Evolutionary conservation across 2,888 invertebrate species (phyloP), one percentile per base, ranked within the genome.

Genomic region (Aphodius granarius): DNA sequence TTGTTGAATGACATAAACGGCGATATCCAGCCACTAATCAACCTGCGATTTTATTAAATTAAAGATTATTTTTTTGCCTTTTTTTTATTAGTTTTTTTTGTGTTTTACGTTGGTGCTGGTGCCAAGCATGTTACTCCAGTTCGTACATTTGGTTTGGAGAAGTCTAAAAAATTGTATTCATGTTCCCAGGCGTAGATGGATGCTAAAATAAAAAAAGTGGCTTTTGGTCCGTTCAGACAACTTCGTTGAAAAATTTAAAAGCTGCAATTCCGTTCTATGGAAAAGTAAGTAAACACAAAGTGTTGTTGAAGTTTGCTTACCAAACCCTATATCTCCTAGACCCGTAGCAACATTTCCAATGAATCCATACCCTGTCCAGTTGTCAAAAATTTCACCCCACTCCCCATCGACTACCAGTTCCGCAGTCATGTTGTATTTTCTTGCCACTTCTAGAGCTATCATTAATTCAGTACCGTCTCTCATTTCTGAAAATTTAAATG

Each of bases 121-220:
- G 91, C 91, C 72, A 94, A 84, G 80, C 92, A 92, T 0, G 93
- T 92, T n/a, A 93, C 87, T 43, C 91, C 92, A 21, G 92, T 91
- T 78, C 92, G 87, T 22, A 91, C 88, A 74, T 88, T 87, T 18
- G 91, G 89, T 80, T 89, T 88, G 0, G 93, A 90, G 82, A 92
- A 89, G 81, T 93, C 93, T 82, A 93, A 82, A 78, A 87, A 90
- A 74, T 86, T 82, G 82, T 90, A 92, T 78, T 89, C 90, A 75
- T 89, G 89, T 81, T 89, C 90, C 92, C 92, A 92, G 5, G 90
- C 89, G 83, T 92, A 91, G 0, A 92, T 81, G 63, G 90, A 89
- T 76, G 87, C 89, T 87, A 80, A 76, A 84, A 83, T 73, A 21
- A 4, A 68, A 3, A 68, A 68, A 19, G 5, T 65, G 6, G 17